phyloP scores from a whole-genome alignment of 2,797 vertebrate species.

The Hypotaenidia okinawae region DNA sequence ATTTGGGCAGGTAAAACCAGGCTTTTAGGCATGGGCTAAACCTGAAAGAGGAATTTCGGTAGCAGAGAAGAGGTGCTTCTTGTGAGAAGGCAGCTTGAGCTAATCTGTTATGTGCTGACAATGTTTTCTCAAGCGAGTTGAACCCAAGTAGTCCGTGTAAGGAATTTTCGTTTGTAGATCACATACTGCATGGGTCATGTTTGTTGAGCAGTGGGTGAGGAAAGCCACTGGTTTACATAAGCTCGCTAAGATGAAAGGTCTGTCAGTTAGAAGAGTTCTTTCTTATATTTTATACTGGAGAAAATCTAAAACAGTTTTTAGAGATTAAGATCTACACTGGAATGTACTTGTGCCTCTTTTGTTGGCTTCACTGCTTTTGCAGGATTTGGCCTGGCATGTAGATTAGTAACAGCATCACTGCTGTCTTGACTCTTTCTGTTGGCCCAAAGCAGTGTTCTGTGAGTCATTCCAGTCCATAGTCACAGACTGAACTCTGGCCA shows the following conservation, averaged over 20 bases:
- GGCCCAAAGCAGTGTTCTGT: not conserved
- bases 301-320: not conserved
- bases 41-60: not conserved
- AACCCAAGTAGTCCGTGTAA: not conserved
- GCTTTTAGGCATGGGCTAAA: not conserved
- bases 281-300: not conserved
- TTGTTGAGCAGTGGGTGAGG: not conserved
- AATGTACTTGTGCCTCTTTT: not conserved
- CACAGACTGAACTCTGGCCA: not conserved
- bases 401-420: not conserved
- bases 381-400: not conserved
- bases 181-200: not conserved
- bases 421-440: not conserved
- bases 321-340: not conserved
- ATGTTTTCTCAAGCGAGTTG: not conserved
- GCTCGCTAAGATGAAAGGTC: not conserved
- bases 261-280: not conserved
- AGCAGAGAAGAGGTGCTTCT: not conserved
- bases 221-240: constrained; percentile 3
- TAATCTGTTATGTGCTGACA: not conserved
- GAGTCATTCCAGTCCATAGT: not conserved
- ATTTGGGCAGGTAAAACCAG: not conserved
- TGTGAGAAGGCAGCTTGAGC: not conserved
- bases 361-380: not conserved
- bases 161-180: not conserved